A percentile compares a stretch with the other conserved stretches of the same genome.
Conservation (phyloP, 2,888 invertebrate species). For the Campoletis raptor region DNA sequence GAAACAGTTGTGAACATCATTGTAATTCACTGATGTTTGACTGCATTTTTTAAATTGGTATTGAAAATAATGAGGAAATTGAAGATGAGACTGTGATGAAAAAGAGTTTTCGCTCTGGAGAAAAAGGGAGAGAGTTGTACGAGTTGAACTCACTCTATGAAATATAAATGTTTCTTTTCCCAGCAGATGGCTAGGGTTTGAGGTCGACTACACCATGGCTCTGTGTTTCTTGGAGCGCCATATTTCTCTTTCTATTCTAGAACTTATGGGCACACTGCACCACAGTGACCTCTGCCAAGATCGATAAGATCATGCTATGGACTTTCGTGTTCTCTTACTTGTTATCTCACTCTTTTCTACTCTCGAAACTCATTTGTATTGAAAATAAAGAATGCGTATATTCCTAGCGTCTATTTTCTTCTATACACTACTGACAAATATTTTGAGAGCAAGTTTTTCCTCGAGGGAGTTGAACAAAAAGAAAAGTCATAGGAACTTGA, state of each 20-base stretch:
- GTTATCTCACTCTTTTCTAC: conserved; percentile 31
- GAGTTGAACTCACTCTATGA: conserved; percentile 74
- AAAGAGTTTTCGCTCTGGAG: conserved; percentile 5
- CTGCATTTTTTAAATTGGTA: not conserved
- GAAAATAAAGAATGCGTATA: not conserved
- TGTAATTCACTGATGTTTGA: not conserved
- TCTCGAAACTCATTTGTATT: conserved; percentile 1
- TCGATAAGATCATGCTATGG: conserved; percentile 70
- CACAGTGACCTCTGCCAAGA: conserved; percentile 57
- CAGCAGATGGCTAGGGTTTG: conserved; percentile 78
- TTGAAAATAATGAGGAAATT: not conserved
- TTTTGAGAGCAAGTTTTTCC: not conserved
- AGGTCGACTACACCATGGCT: conserved; percentile 70
- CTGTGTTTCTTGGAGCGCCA: conserved; percentile 60
- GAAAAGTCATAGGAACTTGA: not conserved
- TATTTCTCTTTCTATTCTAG: conserved; percentile 49
- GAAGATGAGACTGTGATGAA: not conserved
- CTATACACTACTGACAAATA: not conserved
- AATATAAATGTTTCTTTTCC: conserved; percentile 78
- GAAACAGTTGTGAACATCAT: not conserved
- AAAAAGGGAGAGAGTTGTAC: conserved; percentile 61
- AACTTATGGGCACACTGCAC: conserved; percentile 48
- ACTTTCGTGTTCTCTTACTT: conserved; percentile 49
- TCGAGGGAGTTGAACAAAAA: not conserved
- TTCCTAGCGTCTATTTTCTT: not conserved